These are phyloP conservation scores for Atethmia centrago DNA, from an alignment of 2,888 invertebrate species.

Conservation along the genomic window DNA sequence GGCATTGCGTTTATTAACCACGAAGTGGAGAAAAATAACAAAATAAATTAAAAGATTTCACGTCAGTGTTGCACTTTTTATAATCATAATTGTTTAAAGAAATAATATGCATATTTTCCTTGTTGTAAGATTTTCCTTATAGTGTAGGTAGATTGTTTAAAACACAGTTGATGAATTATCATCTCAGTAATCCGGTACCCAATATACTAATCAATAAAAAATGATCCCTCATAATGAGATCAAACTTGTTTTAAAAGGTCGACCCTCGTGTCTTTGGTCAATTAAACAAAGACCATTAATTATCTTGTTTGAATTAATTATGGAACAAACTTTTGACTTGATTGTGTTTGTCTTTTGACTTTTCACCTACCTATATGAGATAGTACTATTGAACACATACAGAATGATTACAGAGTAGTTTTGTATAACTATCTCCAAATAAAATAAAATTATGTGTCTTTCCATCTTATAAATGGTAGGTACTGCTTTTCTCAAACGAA, in stretches of 20 bases:
- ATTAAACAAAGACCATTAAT: conserved; percentile 57
- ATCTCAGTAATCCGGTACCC: conserved; percentile 5
- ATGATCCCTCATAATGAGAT: conserved; percentile 24
- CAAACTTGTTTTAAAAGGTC: conserved; percentile 49
- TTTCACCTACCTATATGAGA: neutral
- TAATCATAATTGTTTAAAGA: neutral
- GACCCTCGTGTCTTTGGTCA: conserved; percentile 42
- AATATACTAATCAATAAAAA: conserved; percentile 38
- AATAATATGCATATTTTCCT: no score
- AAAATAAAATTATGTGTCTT: no score
- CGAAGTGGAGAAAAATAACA: neutral
- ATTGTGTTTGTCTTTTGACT: conserved; percentile 6
- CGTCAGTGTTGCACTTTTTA: neutral
- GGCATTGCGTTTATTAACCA: neutral
- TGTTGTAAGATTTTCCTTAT: neutral
- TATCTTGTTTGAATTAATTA: conserved; percentile 46
- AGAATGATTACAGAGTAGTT: no score
- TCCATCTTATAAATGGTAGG: neutral
- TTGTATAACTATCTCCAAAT: no score
- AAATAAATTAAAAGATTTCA: neutral
- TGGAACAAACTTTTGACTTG: conserved; percentile 2
- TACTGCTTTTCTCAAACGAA: neutral
- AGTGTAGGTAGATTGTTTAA: neutral
- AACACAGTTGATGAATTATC: neutral
- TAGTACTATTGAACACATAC: neutral